Base-by-base conservation (phyloP, 2,888 invertebrate species). In the Ophion obscuratus region DNA sequence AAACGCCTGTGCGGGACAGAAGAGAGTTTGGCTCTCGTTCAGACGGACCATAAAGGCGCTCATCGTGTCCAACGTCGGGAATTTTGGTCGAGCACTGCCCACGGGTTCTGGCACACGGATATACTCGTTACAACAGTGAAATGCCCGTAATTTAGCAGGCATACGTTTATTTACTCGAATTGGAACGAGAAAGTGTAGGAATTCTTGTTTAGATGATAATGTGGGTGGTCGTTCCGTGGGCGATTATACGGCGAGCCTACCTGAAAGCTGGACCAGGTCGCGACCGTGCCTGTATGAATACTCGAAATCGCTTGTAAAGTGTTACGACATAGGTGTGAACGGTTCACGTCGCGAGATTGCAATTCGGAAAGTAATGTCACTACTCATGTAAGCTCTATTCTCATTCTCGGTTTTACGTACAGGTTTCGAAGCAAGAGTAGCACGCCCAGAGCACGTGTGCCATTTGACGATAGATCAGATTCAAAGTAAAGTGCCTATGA, bases 251-350 rank as follows among this genome's bases (percentile, higher is more conserved):
- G 17, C 44, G 40, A 20, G 53, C 3, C 11, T 47, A 96, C 96
- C 96, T 96, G 95, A 96, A 96, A 93, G 95, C 95, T 92, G 96
- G 96, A 93, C 95, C 95, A 88, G 96, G 96, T 94, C 95, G 96
- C 62, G 96, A 96, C 94, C 97, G 96, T 83, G 96, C 96, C 67
- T 96, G 96, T 92, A 96, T 97, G 89, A 96, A 95, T 87, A 97
- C 94, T 17, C 96, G 95, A 86, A 96, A 91, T 85, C 93, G 76
- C 67, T 71, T 78, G 40, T 66, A 53, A 66, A 70, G 74, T 75
- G 84, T 68, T 27, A 87, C 80, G 10, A 79, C 59, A 67, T 86
- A 86, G 70, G 89, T 88, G 81, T 90, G 86, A 59, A 40, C 17
- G n/a, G 57, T 66, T 66, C n/a, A 24, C 31, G 5, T 36, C 17